Conservation (phyloP, 1,140 invertebrate species). For the Temnothorax longispinosus region DNA sequence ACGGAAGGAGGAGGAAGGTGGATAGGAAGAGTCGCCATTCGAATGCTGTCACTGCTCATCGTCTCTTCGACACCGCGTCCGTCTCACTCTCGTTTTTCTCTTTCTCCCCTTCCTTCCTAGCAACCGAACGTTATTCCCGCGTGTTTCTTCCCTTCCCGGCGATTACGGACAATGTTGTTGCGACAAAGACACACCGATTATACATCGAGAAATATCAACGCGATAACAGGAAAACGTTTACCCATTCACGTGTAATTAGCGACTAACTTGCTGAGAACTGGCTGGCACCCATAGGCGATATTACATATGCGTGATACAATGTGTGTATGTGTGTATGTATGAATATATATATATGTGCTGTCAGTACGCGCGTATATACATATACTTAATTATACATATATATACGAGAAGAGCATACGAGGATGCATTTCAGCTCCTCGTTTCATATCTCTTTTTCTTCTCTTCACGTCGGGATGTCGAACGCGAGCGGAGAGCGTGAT, state of each 20-base stretch:
- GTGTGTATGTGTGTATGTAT: slow-evolving; percentile 42
- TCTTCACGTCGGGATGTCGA: slow-evolving; percentile 1
- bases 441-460: slow-evolving; percentile 33
- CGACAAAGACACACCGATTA: slow-evolving; percentile 79
- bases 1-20: not conserved
- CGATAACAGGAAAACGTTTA: slow-evolving; percentile 81
- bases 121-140: not conserved
- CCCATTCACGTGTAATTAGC: slow-evolving; percentile 75
- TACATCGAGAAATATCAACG: slow-evolving; percentile 83
- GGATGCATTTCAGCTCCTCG: slow-evolving; percentile 1
- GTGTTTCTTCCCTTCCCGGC: not conserved
- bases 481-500: not conserved
- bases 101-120: slow-evolving; percentile 8
- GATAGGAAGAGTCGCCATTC: not conserved
- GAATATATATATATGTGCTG: slow-evolving; percentile 42
- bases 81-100: not conserved
- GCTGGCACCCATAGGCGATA: slow-evolving; percentile 65
- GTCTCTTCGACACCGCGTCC: slow-evolving; percentile 6
- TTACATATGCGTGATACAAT: slow-evolving; percentile 54
- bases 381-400: slow-evolving; percentile 63
- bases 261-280: slow-evolving; percentile 69
- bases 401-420: slow-evolving; percentile 62
- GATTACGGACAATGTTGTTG: slow-evolving; percentile 52
- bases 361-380: slow-evolving; percentile 59
- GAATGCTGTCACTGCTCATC: slow-evolving; percentile 8